Base-by-base conservation (phyloP, 2,888 invertebrate species). In the Acrobeloides nanus region DNA sequence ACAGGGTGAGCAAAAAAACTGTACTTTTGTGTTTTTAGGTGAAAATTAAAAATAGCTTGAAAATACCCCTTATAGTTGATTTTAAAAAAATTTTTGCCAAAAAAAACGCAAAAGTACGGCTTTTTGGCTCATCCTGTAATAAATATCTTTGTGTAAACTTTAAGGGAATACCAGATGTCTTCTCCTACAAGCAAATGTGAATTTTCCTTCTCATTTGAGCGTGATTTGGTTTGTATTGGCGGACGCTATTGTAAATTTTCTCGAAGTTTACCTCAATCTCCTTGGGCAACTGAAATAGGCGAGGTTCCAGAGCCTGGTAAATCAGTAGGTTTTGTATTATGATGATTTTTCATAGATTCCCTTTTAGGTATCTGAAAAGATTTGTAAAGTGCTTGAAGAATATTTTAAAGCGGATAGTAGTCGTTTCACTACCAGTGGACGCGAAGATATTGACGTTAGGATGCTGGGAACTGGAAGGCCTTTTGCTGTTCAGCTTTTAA, bases 381-480 rank as follows among this genome's bases (percentile, higher is more conserved):
- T 70, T 10, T 55, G 61, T 15, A 53, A 51, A 29, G 40, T 53
- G 15, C 40, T 68, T 51, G 53, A 55, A 29, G 44, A 45, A 15
- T 46, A 48, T 5, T 64, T 62, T 48, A 53, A 57, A 15, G 65
- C 67, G 1, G 51, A 49, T 15, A 53, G 55, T 23, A 57, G 53
- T 12, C 48, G 62, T n/a, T 70, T 69, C 32, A 49, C 61, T n/a
- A 56, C 67, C 7, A 59, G 62, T 18, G 69, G 68, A 8, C 80
- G 97, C 31, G 95, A 97, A 77, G 97, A 97, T 77, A 87, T 92
- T 0, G 97, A 97, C 77, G 95, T 95, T 7, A n/a, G 10, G 23
- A 93, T 88, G 77, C 77, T 97, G 10, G 80, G 80, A 29, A 66
- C 61, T 51, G 95, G 95, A 0, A 78, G 95, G 7, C 95, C 95